Evolutionary conservation across 2,888 invertebrate species (phyloP), one percentile per base, ranked within the genome.

Genomic region (Tetranychus piercei): DNA sequence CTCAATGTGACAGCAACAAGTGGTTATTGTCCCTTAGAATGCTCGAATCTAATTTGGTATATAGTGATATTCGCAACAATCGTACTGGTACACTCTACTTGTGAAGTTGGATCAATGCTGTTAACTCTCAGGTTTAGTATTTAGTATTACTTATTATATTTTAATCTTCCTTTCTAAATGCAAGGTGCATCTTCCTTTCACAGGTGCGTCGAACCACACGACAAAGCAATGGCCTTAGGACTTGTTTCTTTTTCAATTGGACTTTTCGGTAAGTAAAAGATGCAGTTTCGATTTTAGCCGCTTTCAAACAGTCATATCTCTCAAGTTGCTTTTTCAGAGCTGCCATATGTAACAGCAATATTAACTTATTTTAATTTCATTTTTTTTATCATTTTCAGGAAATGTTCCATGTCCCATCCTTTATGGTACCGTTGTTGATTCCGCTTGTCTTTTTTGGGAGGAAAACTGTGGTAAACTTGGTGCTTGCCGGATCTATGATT

Each of bases 351-450:
- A 4, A 64, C 15, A 65, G 0, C 65, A 18, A 64, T n/a, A 64
- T 1, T 9, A 18, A 20, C 9, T 66, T 1, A 22, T 45, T 45
- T 75, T 44, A 75, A 22, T 74, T 66, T 65, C 15, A 55, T 73
- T 78, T 78, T 74, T 77, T 34, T 5, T 34, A 0, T 34, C 2
- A 34, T n/a, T 7, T 79, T 4, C 79, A 86, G 86, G 92, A 79
- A 94, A 93, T 84, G 92, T 94, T 81, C 94, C 93, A 79, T 94
- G 94, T 83, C 92, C 93, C n/a, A 91, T 93, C 79, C 88, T 94
- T 79, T 94, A 94, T 83, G 94, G 93, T 77, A 90, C 91, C 70
- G 91, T 93, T 6, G 90, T 94, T 75, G 94, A 94, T 85, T 91
- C 91, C 1, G 91, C 93, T 6, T 94, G 94, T 82, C 86, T 92